These are phyloP conservation scores for Meta bourneti DNA, from an alignment of 2,888 invertebrate genomes.

Conservation along the genomic window DNA sequence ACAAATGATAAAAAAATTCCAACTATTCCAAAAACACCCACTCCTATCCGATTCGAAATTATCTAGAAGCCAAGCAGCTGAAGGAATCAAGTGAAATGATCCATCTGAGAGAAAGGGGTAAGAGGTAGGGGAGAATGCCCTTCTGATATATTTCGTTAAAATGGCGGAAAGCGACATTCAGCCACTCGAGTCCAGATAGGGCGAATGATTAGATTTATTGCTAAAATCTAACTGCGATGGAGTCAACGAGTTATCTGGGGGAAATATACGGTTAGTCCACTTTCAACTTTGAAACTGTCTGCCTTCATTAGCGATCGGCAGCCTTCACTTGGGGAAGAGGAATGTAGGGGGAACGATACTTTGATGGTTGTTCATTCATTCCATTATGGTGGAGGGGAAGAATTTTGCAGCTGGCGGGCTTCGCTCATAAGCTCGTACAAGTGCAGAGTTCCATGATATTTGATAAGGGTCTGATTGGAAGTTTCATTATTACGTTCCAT, in stretches of 20 bases:
- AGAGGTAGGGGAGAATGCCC: not conserved
- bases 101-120: not conserved
- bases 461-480: too few species aligned
- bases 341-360: too few species aligned
- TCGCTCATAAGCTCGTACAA: too few species aligned
- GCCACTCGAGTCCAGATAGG: not conserved
- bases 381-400: too few species aligned
- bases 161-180: conserved; percentile 23
- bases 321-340: not conserved
- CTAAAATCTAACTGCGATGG: not conserved
- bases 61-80: too few species aligned
- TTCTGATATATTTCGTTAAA: not conserved
- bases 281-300: not conserved
- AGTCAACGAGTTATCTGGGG: not conserved
- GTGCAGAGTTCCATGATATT: too few species aligned
- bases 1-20: too few species aligned
- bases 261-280: not conserved
- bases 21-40: too few species aligned
- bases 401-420: too few species aligned
- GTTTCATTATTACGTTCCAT: too few species aligned
- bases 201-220: not conserved
- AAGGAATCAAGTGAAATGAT: not conserved
- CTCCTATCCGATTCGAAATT: too few species aligned
- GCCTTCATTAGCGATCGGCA: not conserved
- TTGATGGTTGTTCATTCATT: too few species aligned